Evolutionary conservation across 2,113 vertebrate genomes (phyloP).

Genomic region (Steatornis caripensis): DNA sequence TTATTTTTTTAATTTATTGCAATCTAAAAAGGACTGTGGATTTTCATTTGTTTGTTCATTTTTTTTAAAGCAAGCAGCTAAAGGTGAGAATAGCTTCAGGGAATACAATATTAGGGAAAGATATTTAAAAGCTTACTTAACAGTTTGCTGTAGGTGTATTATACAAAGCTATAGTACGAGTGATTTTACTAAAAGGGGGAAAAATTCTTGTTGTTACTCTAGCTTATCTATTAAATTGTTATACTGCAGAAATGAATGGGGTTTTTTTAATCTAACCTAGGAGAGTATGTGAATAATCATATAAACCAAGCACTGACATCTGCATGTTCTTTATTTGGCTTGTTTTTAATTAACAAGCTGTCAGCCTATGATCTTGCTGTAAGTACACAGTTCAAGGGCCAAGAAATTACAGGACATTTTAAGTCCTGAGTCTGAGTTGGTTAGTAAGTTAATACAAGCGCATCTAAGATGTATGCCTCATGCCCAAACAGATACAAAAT

Average conservation of each 20-base stretch:
- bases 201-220: not conserved
- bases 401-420: constrained; percentile 46
- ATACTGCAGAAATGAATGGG: not conserved
- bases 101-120: not conserved
- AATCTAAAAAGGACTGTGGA: not conserved
- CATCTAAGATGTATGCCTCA: constrained; percentile 40
- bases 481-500: constrained; percentile 51
- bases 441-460: constrained; percentile 16
- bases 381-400: constrained; percentile 20
- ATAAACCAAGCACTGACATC: constrained; percentile 46
- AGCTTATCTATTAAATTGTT: not conserved
- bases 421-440: not conserved
- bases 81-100: not conserved
- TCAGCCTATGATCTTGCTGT: constrained; percentile 26
- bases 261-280: not conserved
- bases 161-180: not conserved
- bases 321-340: constrained; percentile 54
- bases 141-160: not conserved
- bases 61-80: not conserved
- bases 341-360: constrained; percentile 54
- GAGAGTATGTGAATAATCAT: constrained; percentile 22
- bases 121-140: not conserved
- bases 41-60: not conserved
- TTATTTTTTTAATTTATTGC: not conserved
- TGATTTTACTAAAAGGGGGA: not conserved